Base-by-base conservation (phyloP, 2,797 vertebrate species). In the Zenarchopterus dispar region DNA sequence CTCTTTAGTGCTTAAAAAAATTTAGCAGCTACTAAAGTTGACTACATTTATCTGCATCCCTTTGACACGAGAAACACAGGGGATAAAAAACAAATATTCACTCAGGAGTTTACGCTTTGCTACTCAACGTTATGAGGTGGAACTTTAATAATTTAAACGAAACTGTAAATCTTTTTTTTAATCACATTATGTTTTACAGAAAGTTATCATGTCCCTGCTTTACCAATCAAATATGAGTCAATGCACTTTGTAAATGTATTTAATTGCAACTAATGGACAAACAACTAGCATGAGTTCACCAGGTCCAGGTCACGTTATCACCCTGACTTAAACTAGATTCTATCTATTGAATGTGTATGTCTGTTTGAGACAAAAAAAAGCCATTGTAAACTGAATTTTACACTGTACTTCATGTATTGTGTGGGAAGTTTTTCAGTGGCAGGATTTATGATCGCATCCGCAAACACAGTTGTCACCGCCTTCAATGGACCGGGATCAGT, bases 381-480 rank as follows among this genome's bases (percentile, higher is more conserved):
- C n/a, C 0, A 50, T 10, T 43, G 13, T 8, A 23, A 56, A 23
- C 49, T 15, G 6, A 17, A n/a, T 41, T 41, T 52, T 16, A 28
- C 8, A 6, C 16, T 19, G 39, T 10, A 51, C 39, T 26, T 23
- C 9, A 36, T 19, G 1, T 19, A 42, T 43, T 58, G 10, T 17
- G 7, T 43, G 43, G 21, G 51, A 16, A 11, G 19, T 10, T 48
- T 62, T 68, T 58, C 28, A 24, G 42, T 44, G 23, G 6, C 18
- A 1, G 15, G 2, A 24, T 62, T 59, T 70, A 16, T 58, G 54
- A 78, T 71, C 50, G 45, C 11, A 10, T 10, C 33, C 13, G 9
- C 60, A 61, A 80, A 67, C 50, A 62, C 46, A 68, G 16, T 45
- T 56, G 26, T 47, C 52, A 41, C 59, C 36, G 18, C 46, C 59